These are phyloP conservation scores for Vanacampus margaritifer DNA, from an alignment of 2,113 vertebrate species.

Conservation along the genomic window DNA sequence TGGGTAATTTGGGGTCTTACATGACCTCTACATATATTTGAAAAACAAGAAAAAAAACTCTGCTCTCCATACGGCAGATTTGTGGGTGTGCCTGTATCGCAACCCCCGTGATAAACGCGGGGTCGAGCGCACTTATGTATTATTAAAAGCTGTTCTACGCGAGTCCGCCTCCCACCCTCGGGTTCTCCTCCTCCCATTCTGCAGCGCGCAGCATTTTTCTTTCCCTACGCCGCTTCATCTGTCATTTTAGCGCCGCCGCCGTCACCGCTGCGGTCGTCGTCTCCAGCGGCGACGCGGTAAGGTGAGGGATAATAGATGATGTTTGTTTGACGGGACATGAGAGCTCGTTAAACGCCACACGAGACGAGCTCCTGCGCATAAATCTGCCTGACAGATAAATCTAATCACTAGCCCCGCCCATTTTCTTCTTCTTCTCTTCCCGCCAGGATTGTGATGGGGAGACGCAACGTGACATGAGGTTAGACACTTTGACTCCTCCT, in stretches of 20 bases:
- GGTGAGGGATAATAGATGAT: conserved; percentile 54
- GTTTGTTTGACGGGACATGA: conserved; percentile 59
- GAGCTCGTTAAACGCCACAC: conserved; percentile 60
- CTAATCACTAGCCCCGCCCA: conserved; percentile 34
- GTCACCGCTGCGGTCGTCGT: conserved; percentile 14
- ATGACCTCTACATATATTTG: too few relatives aligned
- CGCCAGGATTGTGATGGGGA: conserved; percentile 59
- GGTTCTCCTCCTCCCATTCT: conserved; percentile 63
- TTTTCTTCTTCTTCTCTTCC: conserved; percentile 37
- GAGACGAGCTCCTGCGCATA: conserved; percentile 51
- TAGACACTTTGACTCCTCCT: conserved; percentile 48
- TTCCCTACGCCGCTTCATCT: conserved; percentile 57
- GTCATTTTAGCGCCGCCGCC: conserved; percentile 41
- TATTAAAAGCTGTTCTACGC: conserved; percentile 9
- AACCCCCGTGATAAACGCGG: neutral
- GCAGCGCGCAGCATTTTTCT: conserved; percentile 61
- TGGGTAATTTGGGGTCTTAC: too few relatives aligned
- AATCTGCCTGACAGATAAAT: conserved; percentile 63
- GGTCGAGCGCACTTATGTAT: neutral
- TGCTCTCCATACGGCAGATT: neutral
- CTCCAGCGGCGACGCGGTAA: conserved; percentile 38
- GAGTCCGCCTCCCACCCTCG: conserved; percentile 58
- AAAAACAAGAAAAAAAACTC: too few relatives aligned
- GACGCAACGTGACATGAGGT: conserved; percentile 59
- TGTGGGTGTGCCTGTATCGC: neutral